phyloP scores from a whole-genome alignment of 2,797 vertebrate species.

The Pseudochirops cupreus region DNA sequence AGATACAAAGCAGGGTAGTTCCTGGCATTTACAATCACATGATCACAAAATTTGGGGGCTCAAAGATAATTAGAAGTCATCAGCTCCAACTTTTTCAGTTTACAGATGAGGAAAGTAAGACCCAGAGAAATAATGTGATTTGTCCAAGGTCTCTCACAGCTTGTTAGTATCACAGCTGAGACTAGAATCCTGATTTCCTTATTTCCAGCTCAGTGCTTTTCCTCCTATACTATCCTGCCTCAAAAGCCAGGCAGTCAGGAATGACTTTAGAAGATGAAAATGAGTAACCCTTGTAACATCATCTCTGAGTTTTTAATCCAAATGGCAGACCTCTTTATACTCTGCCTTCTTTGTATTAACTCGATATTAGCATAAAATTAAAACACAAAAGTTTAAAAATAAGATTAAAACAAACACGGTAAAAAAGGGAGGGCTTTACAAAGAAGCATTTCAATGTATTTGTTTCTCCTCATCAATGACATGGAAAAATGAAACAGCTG shows the following conservation, averaged over 20 bases:
- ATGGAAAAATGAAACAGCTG: slow-evolving; percentile 61
- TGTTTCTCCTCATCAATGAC: slow-evolving; percentile 29
- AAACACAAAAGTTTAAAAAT: not conserved
- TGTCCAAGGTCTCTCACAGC: not conserved
- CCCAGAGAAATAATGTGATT: not conserved
- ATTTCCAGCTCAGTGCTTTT: not conserved
- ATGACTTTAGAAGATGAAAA: not conserved
- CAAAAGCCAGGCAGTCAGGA: not conserved
- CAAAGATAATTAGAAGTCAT: not conserved
- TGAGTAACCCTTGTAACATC: not conserved
- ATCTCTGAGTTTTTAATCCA: not conserved
- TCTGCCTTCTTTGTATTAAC: not conserved
- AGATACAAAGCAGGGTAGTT: not conserved
- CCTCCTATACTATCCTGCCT: not conserved
- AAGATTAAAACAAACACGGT: not conserved
- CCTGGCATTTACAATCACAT: not conserved
- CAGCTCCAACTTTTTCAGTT: not conserved
- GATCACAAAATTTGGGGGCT: not conserved
- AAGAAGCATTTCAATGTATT: slow-evolving; percentile 38
- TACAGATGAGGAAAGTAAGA: not conserved
- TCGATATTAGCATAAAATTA: not conserved
- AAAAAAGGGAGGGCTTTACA: not conserved
- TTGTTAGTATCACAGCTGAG: not conserved
- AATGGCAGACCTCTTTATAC: not conserved
- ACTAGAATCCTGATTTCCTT: not conserved